Conservation (phyloP, 2,888 invertebrate species). For the Boloria euphrosyne region DNA sequence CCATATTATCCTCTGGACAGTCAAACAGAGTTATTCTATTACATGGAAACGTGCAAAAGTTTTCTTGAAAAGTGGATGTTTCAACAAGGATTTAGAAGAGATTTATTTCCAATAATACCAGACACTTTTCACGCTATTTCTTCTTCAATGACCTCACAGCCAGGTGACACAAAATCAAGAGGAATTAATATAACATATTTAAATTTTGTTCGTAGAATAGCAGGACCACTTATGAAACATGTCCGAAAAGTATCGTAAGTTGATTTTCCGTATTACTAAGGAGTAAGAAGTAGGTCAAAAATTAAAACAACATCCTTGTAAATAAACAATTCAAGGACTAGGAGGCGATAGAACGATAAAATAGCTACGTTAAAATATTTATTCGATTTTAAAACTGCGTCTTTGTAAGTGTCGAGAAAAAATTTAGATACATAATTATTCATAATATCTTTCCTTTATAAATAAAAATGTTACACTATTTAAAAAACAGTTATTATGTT, state of each 20-base stretch:
- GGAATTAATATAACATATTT: constrained; percentile 70
- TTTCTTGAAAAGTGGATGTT: constrained; percentile 78
- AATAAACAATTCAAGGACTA: not conserved
- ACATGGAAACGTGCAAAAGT: constrained; percentile 56
- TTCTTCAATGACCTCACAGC: constrained; percentile 52
- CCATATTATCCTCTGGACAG: constrained; percentile 63
- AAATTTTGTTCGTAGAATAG: constrained; percentile 68
- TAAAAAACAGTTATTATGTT: constrained; percentile 38
- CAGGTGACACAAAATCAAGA: constrained; percentile 57
- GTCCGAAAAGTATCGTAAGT: constrained; percentile 65
- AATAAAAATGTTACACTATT: too few relatives aligned
- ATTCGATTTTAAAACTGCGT: too few relatives aligned
- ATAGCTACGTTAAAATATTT: too few relatives aligned
- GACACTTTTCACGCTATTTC: constrained; percentile 72
- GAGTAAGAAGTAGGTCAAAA: too few relatives aligned
- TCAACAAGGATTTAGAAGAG: constrained; percentile 74
- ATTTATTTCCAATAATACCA: constrained; percentile 70
- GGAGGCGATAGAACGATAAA: too few relatives aligned
- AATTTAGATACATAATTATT: too few relatives aligned
- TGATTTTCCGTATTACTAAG: not conserved
- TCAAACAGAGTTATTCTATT: constrained; percentile 58
- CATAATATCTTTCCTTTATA: too few relatives aligned
- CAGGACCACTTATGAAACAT: constrained; percentile 73
- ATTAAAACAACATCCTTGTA: too few relatives aligned
- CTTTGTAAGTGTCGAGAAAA: too few relatives aligned